phyloP scores from a whole-genome alignment of 2,113 vertebrate species.

The Lipotes vexillifer region DNA sequence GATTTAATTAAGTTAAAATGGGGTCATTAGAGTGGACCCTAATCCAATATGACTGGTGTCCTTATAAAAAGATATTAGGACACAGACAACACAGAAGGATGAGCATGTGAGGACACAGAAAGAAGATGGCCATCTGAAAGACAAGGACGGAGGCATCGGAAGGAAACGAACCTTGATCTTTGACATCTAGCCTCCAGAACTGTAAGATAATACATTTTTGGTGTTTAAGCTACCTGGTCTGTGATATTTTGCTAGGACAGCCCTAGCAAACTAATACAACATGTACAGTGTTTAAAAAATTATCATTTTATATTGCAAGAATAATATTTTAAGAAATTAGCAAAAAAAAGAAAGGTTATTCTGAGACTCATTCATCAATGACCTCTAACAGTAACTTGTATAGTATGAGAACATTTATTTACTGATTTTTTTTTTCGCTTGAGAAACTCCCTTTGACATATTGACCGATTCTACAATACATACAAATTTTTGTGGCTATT shows the following conservation, averaged over 20 bases:
- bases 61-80: background rate
- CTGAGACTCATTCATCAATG: background rate
- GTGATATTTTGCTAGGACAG: background rate
- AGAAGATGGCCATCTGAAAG: background rate
- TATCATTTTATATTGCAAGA: background rate
- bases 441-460: background rate
- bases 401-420: background rate
- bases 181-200: background rate
- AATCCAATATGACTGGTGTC: background rate
- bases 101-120: background rate
- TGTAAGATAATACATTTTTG: background rate
- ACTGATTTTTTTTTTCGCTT: background rate
- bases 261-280: background rate
- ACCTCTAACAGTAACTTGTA: background rate
- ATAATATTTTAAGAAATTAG: background rate
- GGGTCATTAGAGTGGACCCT: background rate
- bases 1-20: background rate
- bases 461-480: background rate
- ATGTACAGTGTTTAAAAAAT: background rate
- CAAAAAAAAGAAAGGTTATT: background rate
- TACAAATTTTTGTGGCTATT: background rate
- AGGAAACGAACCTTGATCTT: background rate
- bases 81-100: background rate
- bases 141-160: background rate
- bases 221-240: background rate